Conservation (phyloP, 2,888 invertebrate species). For the Saturnia japonica region DNA sequence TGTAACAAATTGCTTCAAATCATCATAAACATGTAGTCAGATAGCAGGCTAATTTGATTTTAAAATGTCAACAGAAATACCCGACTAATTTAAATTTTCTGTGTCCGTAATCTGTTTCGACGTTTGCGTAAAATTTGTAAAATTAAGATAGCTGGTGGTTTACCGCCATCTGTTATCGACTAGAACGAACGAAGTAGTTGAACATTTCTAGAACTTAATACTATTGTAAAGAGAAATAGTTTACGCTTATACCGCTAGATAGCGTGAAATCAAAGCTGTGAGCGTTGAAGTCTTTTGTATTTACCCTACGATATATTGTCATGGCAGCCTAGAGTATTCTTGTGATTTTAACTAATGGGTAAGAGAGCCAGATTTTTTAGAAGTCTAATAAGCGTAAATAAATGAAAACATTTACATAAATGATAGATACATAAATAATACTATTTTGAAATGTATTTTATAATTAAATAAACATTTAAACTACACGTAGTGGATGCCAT, state of each 20-base stretch:
- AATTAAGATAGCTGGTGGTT: background rate
- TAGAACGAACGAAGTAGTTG: conserved; percentile 23
- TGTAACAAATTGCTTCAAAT: background rate
- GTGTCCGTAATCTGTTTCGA: too few species aligned
- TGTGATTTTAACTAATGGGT: too few species aligned
- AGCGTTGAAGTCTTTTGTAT: background rate
- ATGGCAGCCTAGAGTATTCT: too few species aligned
- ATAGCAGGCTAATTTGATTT: background rate
- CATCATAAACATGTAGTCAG: background rate
- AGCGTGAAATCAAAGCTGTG: conserved; percentile 31
- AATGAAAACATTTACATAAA: too few species aligned
- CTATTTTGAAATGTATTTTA: too few species aligned
- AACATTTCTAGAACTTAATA: background rate
- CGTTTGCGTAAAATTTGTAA: too few species aligned
- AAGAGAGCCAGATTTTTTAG: too few species aligned
- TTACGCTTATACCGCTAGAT: conserved; percentile 37
- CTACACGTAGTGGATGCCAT: too few species aligned
- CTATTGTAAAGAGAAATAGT: conserved; percentile 25
- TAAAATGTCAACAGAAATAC: background rate
- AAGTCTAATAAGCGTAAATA: too few species aligned
- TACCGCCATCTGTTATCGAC: conserved; percentile 49
- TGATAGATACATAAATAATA: too few species aligned
- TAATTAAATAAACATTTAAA: too few species aligned
- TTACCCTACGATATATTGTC: conserved; percentile 45
- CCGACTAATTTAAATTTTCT: background rate